Conservation (phyloP, 2,113 vertebrate species). For the Ceyx margarethae region DNA sequence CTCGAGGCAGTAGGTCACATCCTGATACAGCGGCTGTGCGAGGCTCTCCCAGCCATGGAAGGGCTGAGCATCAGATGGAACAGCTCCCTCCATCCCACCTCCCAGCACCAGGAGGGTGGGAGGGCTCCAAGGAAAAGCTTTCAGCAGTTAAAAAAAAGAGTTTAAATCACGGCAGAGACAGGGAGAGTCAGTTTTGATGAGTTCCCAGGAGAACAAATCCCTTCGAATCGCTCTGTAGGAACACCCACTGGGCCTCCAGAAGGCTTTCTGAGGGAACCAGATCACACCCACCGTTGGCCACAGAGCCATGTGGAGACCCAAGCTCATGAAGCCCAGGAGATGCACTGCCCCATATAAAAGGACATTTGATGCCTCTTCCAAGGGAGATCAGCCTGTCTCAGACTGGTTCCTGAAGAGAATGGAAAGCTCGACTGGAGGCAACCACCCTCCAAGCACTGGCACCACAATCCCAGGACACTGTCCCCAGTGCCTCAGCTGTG, state of each 20-base stretch:
- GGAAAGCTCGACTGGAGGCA: neutral
- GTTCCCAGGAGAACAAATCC: neutral
- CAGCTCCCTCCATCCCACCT: neutral
- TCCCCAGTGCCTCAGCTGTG: neutral
- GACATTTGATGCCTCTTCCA: accelerated
- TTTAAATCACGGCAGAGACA: neutral
- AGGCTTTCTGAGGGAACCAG: neutral
- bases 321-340: neutral
- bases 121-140: neutral
- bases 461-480: neutral
- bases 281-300: neutral
- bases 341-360: neutral
- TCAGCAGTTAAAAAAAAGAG: neutral
- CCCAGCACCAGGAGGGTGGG: neutral
- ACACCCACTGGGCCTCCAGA: neutral
- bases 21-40: accelerated
- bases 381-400: neutral
- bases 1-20: neutral
- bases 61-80: neutral
- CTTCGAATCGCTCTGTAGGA: neutral
- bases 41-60: neutral
- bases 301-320: neutral
- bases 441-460: neutral
- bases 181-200: neutral
- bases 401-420: neutral